Base-by-base conservation (phyloP, 2,888 invertebrate genomes). In the Xanthia togata region DNA sequence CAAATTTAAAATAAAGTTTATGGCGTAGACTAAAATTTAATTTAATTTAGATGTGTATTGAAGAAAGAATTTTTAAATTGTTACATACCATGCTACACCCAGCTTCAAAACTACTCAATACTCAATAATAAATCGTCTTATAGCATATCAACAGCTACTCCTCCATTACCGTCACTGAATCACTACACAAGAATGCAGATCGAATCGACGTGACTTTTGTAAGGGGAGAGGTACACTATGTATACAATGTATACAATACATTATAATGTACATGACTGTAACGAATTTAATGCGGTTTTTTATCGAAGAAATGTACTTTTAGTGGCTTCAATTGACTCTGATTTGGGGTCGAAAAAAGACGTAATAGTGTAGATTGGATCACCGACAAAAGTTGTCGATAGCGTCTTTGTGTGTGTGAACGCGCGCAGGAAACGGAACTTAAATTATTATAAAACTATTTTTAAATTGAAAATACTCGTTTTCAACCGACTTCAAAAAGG, bases 161-260 rank as follows among this genome's bases (percentile, higher is more conserved):
- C 26, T 47, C 78, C 57, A 47, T 63, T 41, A 55, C 50, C 44
- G 17, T 26, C 57, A 72, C 81, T 88, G 88, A 89, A 82, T 89
- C 89, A 89, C 85, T 12, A 26, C 69, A 38, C 78, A 86, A 72
- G 89, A 89, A 89, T 89, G 89, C 87, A 81, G 50, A 76, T 76
- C 89, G 79, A 86, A 89, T 89, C 50, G 73, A 62, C 78, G 62
- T 76, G 84, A 76, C 72, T 71, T 63, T 72, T 20, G 65, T 78
- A 44, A 80, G 70, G 81, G 87, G 76, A 79, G 76, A 65, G 44
- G n/a, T 62, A 23, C 8, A 75, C 53, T n/a, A 8, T 50, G 8
- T 1, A n/a, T 59, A 72, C 73, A 41, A 60, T 67, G 71, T 73
- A 73, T 62, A 65, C 38, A 26, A 20, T 77, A 55, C 38, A 55